phyloP scores from a whole-genome alignment of 1,140 invertebrate species.

The Brachionus paranguensis region DNA sequence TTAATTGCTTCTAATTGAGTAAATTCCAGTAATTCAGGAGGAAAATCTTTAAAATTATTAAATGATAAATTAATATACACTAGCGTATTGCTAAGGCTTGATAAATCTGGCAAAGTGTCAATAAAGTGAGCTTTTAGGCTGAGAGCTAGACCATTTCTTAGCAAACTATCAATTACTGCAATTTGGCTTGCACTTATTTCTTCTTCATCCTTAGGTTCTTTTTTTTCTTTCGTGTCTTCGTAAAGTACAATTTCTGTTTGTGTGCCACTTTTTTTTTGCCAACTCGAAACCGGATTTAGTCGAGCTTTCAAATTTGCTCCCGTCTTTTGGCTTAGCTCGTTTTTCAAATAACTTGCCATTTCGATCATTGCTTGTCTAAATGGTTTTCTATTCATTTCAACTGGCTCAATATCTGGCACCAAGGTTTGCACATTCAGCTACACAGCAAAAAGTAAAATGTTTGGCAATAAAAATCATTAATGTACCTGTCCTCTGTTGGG shows the following conservation, averaged over 20 bases:
- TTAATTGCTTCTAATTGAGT: slow-evolving; percentile 49
- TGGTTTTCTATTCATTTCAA: slow-evolving; percentile 34
- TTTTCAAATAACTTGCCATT: slow-evolving; percentile 38
- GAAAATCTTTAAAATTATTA: slow-evolving; percentile 52
- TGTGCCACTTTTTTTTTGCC: slow-evolving; percentile 24
- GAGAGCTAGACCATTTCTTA: neutral
- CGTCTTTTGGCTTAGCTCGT: neutral
- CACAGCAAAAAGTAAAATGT: neutral
- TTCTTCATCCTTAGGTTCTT: neutral
- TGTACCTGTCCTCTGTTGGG: neutral
- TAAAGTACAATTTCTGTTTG: slow-evolving; percentile 32
- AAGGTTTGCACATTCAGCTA: slow-evolving; percentile 17
- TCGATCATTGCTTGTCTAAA: slow-evolving; percentile 23
- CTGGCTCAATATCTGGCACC: slow-evolving; percentile 35
- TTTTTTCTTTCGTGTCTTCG: neutral
- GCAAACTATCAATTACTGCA: slow-evolving; percentile 20
- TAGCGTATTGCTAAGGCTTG: slow-evolving; percentile 46
- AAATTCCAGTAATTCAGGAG: slow-evolving; percentile 47
- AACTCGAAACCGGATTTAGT: neutral
- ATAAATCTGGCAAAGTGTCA: slow-evolving; percentile 49
- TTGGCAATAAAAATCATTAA: neutral
- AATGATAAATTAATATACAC: slow-evolving; percentile 53
- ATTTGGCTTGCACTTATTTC: neutral
- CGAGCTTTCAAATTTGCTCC: neutral
- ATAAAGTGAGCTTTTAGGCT: slow-evolving; percentile 52